phyloP scores from a whole-genome alignment of 2,888 invertebrate genomes.

The Lagria hirta region DNA sequence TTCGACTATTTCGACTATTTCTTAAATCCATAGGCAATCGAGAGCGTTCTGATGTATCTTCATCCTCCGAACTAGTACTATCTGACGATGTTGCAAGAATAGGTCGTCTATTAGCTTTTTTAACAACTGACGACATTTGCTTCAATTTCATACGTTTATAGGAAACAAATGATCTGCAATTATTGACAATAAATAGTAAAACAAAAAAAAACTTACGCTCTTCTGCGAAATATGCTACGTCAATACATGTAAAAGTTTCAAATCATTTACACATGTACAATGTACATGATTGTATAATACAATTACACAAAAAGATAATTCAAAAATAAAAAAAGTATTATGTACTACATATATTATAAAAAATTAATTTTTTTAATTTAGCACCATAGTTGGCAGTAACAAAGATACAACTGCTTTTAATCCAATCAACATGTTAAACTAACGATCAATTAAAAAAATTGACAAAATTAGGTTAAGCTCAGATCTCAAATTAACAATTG shows the following conservation, averaged over 20 bases:
- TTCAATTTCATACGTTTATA: constrained; percentile 37
- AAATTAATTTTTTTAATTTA: too few species aligned
- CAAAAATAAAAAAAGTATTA: constrained; percentile 8
- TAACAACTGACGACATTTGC: constrained; percentile 39
- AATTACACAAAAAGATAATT: background rate
- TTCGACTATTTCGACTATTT: background rate
- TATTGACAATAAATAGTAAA: constrained; percentile 18
- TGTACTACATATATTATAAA: too few species aligned
- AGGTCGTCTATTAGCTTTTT: constrained; percentile 37
- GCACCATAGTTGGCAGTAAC: too few species aligned
- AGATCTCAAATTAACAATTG: too few species aligned
- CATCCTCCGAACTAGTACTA: constrained; percentile 44
- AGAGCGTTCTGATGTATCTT: constrained; percentile 7
- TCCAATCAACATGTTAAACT: too few species aligned
- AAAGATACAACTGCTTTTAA: too few species aligned
- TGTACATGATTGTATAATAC: background rate
- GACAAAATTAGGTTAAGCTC: too few species aligned
- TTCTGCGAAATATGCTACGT: too few species aligned
- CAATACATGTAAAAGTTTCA: too few species aligned
- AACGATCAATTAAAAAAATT: too few species aligned
- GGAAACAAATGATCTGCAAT: too few species aligned
- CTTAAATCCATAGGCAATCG: constrained; percentile 3
- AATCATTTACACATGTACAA: too few species aligned
- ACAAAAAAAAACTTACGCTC: constrained; percentile 1
- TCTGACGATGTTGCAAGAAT: constrained; percentile 41